phyloP scores from a whole-genome alignment of 1,140 invertebrate genomes.

The Aphis gossypii region DNA sequence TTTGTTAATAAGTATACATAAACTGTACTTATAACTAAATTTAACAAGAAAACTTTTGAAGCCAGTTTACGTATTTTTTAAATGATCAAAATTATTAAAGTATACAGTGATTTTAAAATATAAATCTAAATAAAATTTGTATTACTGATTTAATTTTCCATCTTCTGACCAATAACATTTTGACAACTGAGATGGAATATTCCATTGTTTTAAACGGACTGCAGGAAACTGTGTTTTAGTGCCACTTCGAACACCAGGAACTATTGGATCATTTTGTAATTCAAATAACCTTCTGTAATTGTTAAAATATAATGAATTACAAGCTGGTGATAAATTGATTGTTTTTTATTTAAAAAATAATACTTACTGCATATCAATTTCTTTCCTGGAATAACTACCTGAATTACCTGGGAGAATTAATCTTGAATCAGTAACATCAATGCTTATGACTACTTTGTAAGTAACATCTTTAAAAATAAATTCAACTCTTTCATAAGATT shows the following conservation, averaged over 20 bases:
- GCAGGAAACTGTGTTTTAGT: not conserved
- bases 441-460: slow-evolving; percentile 48
- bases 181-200: not conserved
- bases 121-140: not conserved
- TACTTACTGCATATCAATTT: slow-evolving; percentile 44
- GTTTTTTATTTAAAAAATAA: not conserved
- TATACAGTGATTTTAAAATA: not conserved
- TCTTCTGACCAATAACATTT: slow-evolving; percentile 22
- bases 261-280: slow-evolving; percentile 31
- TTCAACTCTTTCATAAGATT: slow-evolving; percentile 43
- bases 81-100: no score
- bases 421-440: slow-evolving; percentile 47
- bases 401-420: not conserved
- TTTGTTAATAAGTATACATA: not conserved
- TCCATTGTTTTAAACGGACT: not conserved
- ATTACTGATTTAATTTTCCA: slow-evolving; percentile 30
- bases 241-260: not conserved
- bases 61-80: no score
- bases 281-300: slow-evolving; percentile 40
- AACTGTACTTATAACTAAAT: not conserved
- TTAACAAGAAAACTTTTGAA: no score
- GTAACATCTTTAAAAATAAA: slow-evolving; percentile 43
- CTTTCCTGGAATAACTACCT: not conserved
- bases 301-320: not conserved
- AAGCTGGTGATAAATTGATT: not conserved